Conservation (phyloP, 2,797 vertebrate genomes). For the Esox lucius region DNA sequence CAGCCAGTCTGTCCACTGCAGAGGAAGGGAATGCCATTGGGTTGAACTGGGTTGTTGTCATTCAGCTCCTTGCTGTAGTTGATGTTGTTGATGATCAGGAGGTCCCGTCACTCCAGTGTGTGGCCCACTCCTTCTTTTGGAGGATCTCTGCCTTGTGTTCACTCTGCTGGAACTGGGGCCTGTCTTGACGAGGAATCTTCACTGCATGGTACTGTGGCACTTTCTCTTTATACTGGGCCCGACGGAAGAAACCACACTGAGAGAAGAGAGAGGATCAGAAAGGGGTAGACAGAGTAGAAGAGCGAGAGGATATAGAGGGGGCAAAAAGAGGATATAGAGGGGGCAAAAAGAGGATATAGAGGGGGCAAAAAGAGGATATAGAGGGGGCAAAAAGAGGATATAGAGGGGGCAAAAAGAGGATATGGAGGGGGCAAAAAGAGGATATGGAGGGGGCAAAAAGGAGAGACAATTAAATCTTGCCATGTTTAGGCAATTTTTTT, state of each 20-base stretch:
- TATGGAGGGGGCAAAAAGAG: not conserved
- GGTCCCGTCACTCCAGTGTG: conserved; percentile 76
- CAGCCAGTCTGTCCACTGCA: not conserved
- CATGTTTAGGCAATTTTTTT: not conserved
- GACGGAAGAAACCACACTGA: conserved; percentile 91
- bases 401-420: conserved; percentile 7
- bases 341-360: not conserved
- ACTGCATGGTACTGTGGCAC: conserved; percentile 91
- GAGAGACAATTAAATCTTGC: not conserved
- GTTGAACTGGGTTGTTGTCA: not conserved
- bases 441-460: conserved; percentile 1
- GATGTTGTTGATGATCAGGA: conserved; percentile 52
- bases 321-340: not conserved
- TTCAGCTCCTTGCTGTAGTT: not conserved
- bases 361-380: conserved; percentile 1
- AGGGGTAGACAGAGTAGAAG: not conserved
- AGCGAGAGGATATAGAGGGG: not conserved
- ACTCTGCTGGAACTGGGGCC: conserved; percentile 82
- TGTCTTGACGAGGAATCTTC: conserved; percentile 87
- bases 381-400: not conserved
- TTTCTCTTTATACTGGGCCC: conserved; percentile 81
- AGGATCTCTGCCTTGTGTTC: conserved; percentile 77
- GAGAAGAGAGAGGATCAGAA: conserved; percentile 3
- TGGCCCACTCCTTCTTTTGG: conserved; percentile 87
- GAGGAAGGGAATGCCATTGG: not conserved